Evolutionary conservation across 2,797 vertebrate genomes (phyloP).

Genomic region (Pyrocephalus nanus): DNA sequence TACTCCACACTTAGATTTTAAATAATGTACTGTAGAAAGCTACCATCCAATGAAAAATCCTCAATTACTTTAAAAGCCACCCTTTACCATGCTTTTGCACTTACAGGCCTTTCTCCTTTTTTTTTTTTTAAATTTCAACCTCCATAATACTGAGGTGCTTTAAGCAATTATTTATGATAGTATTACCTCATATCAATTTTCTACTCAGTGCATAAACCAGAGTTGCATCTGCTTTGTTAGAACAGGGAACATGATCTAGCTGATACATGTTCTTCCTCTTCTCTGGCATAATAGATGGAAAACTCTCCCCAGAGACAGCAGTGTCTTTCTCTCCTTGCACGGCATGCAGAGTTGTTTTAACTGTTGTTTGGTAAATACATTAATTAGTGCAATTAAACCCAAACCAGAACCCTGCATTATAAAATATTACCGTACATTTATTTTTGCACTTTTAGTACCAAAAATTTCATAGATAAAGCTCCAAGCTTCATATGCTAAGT

Average conservation of each 20-base stretch:
- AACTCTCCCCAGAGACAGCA: not conserved
- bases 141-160: conserved; percentile 35
- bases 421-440: not conserved
- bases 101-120: conserved; percentile 38
- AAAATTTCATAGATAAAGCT: not conserved
- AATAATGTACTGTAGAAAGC: conserved; percentile 48
- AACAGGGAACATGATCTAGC: conserved; percentile 38
- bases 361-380: not conserved
- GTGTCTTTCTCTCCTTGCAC: conserved; percentile 8
- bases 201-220: conserved; percentile 23
- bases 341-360: not conserved
- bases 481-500: not conserved
- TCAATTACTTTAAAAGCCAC: conserved; percentile 73
- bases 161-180: conserved; percentile 77
- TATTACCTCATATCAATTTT: conserved; percentile 76
- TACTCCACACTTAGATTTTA: conserved; percentile 62
- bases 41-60: conserved; percentile 60
- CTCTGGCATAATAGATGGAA: conserved; percentile 57
- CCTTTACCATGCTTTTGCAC: conserved; percentile 59
- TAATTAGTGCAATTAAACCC: not conserved
- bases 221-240: conserved; percentile 61
- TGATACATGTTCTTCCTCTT: conserved; percentile 30
- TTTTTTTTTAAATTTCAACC: conserved; percentile 43
- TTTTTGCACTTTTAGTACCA: not conserved
- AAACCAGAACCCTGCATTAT: not conserved